Evolutionary conservation across 2,113 vertebrate genomes (phyloP).

Genomic region (Ploceus nigricollis): DNA sequence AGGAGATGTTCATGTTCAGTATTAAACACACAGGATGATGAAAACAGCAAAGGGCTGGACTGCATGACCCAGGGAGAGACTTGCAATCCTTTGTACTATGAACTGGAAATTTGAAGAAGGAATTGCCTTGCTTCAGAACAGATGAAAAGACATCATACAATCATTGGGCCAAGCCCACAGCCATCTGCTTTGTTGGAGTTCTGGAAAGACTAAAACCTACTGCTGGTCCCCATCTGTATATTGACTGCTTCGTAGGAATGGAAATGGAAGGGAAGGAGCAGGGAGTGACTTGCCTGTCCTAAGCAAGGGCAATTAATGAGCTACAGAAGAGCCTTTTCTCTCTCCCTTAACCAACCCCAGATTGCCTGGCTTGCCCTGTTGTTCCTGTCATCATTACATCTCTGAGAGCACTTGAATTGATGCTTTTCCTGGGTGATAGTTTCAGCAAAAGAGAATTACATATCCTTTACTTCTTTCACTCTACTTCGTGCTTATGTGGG

Average conservation of each 20-base stretch:
- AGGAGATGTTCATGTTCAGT: not conserved
- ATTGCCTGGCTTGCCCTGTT: not conserved
- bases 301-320: not conserved
- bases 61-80: not conserved
- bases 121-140: not conserved
- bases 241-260: fast-evolving
- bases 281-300: not conserved
- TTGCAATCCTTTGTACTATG: not conserved
- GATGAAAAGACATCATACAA: not conserved
- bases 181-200: not conserved
- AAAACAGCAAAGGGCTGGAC: not conserved
- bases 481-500: not conserved
- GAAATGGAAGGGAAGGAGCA: not conserved
- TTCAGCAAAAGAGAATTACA: not conserved
- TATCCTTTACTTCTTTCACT: not conserved
- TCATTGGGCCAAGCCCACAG: not conserved
- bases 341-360: not conserved
- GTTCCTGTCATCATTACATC: not conserved
- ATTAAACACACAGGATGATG: not conserved
- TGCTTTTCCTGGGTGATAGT: not conserved
- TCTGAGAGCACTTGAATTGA: not conserved
- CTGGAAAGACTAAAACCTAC: not conserved
- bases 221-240: not conserved
- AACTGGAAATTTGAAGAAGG: not conserved
- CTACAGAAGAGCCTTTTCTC: not conserved